Conservation (phyloP, 2,113 vertebrate genomes). For the Sisor rabdophorus region DNA sequence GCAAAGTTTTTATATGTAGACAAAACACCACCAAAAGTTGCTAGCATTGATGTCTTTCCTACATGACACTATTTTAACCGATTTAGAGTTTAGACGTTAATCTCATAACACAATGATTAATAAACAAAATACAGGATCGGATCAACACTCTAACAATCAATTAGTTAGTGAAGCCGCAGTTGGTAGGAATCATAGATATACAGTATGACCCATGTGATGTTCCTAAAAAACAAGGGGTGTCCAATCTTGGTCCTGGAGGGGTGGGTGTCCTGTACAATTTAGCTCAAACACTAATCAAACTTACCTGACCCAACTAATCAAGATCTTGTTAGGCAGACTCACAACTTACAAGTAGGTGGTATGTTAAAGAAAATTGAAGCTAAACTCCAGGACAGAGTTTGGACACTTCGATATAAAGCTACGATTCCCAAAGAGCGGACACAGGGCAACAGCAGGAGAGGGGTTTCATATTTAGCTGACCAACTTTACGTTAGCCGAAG, state of each 20-base stretch:
- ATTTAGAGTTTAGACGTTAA: conserved; percentile 6
- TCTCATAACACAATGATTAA: background rate
- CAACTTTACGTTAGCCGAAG: conserved; percentile 55
- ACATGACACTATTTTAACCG: background rate
- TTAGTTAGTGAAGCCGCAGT: background rate
- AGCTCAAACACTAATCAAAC: too few relatives aligned
- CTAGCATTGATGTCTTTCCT: background rate
- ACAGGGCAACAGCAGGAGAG: conserved; percentile 52
- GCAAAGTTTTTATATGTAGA: background rate
- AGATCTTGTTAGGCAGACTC: background rate
- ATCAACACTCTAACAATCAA: background rate
- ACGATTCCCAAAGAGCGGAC: conserved; percentile 35
- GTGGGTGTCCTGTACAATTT: too few relatives aligned
- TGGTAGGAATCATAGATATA: background rate
- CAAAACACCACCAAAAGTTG: background rate
- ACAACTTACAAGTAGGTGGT: background rate
- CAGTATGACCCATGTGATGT: background rate
- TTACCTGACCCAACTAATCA: background rate
- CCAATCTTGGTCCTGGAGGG: too few relatives aligned
- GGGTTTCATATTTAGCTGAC: conserved; percentile 4
- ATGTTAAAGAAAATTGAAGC: too few relatives aligned
- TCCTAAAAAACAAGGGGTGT: background rate
- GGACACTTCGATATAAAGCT: background rate
- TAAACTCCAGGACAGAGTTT: background rate
- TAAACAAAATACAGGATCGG: background rate